phyloP scores from a whole-genome alignment of 1,140 invertebrate genomes.

The Parasteatoda tepidariorum region DNA sequence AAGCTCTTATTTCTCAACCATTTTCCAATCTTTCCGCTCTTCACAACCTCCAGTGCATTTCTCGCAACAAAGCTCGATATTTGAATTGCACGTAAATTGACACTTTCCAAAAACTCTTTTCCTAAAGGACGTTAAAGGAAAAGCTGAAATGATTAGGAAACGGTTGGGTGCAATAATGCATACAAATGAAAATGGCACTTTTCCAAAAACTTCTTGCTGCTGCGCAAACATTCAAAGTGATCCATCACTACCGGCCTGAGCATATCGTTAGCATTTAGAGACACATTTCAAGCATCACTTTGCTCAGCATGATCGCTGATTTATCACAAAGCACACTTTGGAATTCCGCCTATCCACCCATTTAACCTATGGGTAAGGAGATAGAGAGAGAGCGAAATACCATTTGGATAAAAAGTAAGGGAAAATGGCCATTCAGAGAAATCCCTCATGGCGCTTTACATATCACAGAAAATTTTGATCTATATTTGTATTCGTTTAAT shows the following conservation, averaged over 20 bases:
- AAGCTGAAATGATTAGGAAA: constrained; percentile 18
- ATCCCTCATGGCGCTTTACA: too few species aligned
- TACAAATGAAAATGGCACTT: constrained; percentile 34
- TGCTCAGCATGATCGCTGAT: constrained; percentile 29
- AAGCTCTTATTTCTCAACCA: background rate
- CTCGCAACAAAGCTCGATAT: background rate
- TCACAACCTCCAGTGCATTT: background rate
- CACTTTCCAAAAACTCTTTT: background rate
- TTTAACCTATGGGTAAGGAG: background rate
- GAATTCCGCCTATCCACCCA: background rate
- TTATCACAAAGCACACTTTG: constrained; percentile 26
- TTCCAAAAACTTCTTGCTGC: constrained; percentile 7
- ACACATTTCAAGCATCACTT: constrained; percentile 55
- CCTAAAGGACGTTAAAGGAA: background rate
- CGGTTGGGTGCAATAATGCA: constrained; percentile 12
- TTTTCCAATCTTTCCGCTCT: background rate
- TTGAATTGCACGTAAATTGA: background rate
- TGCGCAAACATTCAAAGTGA: constrained; percentile 28
- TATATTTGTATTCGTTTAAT: too few species aligned
- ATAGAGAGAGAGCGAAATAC: too few species aligned
- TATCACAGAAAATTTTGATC: too few species aligned
- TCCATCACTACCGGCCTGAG: constrained; percentile 40
- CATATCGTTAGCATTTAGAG: constrained; percentile 56
- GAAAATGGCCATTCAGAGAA: constrained; percentile 26
- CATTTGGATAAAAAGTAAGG: constrained; percentile 20